Percentiles rank a stretch among this genome's conserved stretches.
These are phyloP conservation scores for Aeoliscus strigatus DNA, from an alignment of 2,797 vertebrate species.

Conservation along the genomic window DNA sequence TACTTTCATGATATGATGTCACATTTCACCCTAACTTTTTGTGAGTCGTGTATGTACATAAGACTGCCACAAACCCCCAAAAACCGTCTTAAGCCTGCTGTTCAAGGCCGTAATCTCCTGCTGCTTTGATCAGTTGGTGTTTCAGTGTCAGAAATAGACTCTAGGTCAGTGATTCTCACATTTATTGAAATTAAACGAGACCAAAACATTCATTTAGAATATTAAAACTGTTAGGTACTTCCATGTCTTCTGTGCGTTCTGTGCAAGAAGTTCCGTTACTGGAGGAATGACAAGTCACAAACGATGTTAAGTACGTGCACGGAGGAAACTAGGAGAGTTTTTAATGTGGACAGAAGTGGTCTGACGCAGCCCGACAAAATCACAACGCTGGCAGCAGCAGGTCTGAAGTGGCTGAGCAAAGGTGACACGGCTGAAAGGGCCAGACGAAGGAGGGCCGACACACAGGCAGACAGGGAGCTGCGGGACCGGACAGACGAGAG, in stretches of 20 bases:
- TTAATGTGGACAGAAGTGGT: slow-evolving; percentile 4
- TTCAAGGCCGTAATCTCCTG: too few relatives aligned
- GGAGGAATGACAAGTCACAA: slow-evolving; percentile 4
- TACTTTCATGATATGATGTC: too few relatives aligned
- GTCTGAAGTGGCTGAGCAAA: slow-evolving; percentile 8
- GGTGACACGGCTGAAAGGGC: not conserved
- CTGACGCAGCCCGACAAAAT: slow-evolving; percentile 10
- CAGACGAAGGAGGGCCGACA: slow-evolving; percentile 3
- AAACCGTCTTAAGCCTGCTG: too few relatives aligned
- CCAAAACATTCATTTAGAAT: not conserved
- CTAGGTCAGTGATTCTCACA: not conserved
- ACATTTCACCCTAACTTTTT: too few relatives aligned
- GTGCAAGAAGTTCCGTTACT: slow-evolving; percentile 1
- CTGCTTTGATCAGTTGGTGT: too few relatives aligned
- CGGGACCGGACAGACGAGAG: slow-evolving; percentile 1
- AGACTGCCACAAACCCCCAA: too few relatives aligned
- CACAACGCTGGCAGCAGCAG: slow-evolving; percentile 3
- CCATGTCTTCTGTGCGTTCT: not conserved
- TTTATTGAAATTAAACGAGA: slow-evolving; percentile 23
- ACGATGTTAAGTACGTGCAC: slow-evolving; percentile 2
- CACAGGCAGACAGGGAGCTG: slow-evolving; percentile 1
- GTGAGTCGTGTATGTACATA: too few relatives aligned
- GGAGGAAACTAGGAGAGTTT: slow-evolving; percentile 5
- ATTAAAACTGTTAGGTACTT: not conserved
- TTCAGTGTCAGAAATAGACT: too few relatives aligned